Conservation (phyloP, 2,113 vertebrate species). For the Lethenteron reissneri region DNA sequence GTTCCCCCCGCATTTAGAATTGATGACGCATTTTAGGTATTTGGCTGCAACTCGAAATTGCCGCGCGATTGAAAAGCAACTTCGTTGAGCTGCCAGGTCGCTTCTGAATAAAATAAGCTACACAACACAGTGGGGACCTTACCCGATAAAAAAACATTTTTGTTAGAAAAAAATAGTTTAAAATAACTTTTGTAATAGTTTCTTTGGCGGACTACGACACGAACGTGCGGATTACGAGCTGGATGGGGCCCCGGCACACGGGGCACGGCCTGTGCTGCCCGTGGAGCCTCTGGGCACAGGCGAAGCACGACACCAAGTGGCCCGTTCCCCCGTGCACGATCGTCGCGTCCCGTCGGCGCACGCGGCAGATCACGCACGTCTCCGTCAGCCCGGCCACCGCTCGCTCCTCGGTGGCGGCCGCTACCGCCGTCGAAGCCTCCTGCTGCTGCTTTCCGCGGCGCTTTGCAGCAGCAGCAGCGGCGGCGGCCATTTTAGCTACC, state of each 20-base stretch:
- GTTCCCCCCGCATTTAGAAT: no score
- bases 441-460: not conserved
- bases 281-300: slow-evolving; percentile 1
- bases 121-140: no score
- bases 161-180: no score
- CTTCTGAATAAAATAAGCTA: no score
- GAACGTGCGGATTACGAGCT: not conserved
- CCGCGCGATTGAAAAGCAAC: no score
- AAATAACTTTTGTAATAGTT: no score
- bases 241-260: not conserved
- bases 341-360: not conserved
- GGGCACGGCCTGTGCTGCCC: not conserved
- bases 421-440: not conserved
- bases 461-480: not conserved
- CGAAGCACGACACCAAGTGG: not conserved
- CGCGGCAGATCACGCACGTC: not conserved
- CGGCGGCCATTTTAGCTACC: not conserved
- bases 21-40: no score
- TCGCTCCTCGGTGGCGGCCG: not conserved
- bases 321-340: not conserved
- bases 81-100: no score
- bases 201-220: not conserved
- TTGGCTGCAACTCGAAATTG: no score
- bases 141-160: no score
- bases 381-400: not conserved